A percentile compares a stretch with the other conserved stretches of the same genome.
phyloP scores from a whole-genome alignment of 2,888 invertebrate species.

The Drosophila emarginata region DNA sequence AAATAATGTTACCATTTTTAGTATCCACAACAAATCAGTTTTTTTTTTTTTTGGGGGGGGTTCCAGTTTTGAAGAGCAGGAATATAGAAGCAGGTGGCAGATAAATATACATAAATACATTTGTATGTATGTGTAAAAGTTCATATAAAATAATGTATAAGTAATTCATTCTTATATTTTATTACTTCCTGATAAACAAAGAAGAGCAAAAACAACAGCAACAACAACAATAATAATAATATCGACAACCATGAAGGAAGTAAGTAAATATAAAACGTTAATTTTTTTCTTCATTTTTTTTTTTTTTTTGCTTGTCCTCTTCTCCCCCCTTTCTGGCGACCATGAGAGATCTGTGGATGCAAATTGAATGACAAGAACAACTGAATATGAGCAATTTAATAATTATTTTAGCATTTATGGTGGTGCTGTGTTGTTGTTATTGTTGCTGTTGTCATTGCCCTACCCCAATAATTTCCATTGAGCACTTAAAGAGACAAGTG shows the following conservation, averaged over 20 bases:
- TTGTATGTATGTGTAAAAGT: neutral
- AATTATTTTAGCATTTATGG: neutral
- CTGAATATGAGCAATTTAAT: neutral
- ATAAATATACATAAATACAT: neutral
- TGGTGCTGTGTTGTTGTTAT: neutral
- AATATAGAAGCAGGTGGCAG: neutral
- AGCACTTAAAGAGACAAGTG: neutral
- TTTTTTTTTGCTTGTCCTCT: neutral
- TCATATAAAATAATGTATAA: neutral
- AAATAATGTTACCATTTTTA: neutral
- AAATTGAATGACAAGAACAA: constrained; percentile 5
- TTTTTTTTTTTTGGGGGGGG: neutral
- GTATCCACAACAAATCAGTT: neutral
- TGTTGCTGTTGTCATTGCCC: constrained; percentile 32
- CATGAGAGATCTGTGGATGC: constrained; percentile 3
- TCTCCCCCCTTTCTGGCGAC: neutral
- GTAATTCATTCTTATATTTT: constrained; percentile 4
- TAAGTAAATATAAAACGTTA: constrained; percentile 3
- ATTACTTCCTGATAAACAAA: constrained; percentile 5
- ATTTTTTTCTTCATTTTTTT: constrained; percentile 13
- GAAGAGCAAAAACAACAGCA: constrained; percentile 27
- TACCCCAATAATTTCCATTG: constrained; percentile 62
- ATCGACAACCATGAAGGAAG: constrained; percentile 27
- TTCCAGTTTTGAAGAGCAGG: neutral
- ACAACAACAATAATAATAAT: neutral